Conservation (phyloP, 2,113 vertebrate species). For the Gopherus flavomarginatus region DNA sequence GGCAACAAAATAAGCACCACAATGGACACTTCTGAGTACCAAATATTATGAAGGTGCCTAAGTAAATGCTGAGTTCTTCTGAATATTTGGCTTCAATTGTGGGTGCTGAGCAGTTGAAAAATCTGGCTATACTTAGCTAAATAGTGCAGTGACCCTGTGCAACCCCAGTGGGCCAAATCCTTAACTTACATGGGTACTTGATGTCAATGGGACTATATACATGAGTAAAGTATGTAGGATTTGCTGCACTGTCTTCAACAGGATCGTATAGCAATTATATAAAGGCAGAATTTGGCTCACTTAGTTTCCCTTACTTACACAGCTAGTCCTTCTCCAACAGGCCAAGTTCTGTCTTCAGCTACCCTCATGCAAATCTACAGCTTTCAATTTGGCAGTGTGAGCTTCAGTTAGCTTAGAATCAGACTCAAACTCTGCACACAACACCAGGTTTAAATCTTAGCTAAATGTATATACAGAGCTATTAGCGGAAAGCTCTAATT, state of each 20-base stretch:
- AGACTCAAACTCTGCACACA: neutral
- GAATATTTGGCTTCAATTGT: neutral
- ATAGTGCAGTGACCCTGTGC: neutral
- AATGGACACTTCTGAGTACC: neutral
- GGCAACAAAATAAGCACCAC: neutral
- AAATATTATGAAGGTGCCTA: neutral
- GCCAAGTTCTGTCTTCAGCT: neutral
- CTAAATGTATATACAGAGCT: neutral
- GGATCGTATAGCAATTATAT: neutral
- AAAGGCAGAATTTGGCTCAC: neutral
- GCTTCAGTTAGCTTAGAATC: neutral
- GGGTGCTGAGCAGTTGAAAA: neutral
- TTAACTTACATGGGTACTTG: neutral
- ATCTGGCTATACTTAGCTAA: neutral
- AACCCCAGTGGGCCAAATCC: neutral
- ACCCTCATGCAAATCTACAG: neutral
- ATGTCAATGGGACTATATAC: neutral
- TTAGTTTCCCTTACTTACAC: neutral
- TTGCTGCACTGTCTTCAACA: neutral
- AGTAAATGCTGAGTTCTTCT: neutral
- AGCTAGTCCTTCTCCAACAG: neutral
- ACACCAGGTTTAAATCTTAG: rapidly evolving
- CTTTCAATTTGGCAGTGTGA: neutral
- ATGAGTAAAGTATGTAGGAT: neutral
- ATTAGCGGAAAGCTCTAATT: neutral